phyloP scores from a whole-genome alignment of 1,140 invertebrate genomes.

The Papilio aristodemus region DNA sequence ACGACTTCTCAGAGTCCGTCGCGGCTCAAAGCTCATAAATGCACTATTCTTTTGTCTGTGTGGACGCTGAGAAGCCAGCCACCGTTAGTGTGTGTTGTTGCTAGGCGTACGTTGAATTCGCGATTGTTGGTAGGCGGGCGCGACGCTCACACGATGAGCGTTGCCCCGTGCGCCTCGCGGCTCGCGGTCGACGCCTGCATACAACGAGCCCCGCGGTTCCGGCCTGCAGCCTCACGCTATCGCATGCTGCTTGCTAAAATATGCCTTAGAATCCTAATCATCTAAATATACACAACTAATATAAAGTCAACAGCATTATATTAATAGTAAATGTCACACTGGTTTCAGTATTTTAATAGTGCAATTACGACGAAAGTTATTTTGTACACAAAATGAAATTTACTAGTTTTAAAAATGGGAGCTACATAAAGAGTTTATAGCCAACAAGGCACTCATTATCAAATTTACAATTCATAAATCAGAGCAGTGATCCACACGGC shows the following conservation, averaged over 20 bases:
- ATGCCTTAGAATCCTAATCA: neutral
- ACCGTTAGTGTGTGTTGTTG: conserved; percentile 68
- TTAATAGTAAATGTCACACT: neutral
- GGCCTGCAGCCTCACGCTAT: conserved; percentile 44
- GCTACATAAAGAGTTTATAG: too few relatives aligned
- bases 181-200: conserved; percentile 40
- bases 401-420: too few relatives aligned
- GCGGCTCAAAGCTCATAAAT: conserved; percentile 33
- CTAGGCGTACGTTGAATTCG: conserved; percentile 71
- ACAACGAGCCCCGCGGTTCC: conserved; percentile 35
- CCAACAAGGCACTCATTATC: too few relatives aligned
- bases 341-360: neutral
- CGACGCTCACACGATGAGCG: conserved; percentile 68
- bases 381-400: neutral
- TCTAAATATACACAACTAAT: neutral
- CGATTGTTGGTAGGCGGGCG: conserved; percentile 67
- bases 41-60: conserved; percentile 54
- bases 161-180: conserved; percentile 52
- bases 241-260: conserved; percentile 33
- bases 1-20: conserved; percentile 45
- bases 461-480: too few relatives aligned
- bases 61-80: conserved; percentile 51
- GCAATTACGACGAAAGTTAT: neutral
- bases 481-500: too few relatives aligned
- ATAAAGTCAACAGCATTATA: neutral